These are phyloP conservation scores for Ferdinandea cuprea DNA, from an alignment of 2,888 invertebrate species.

Conservation along the genomic window DNA sequence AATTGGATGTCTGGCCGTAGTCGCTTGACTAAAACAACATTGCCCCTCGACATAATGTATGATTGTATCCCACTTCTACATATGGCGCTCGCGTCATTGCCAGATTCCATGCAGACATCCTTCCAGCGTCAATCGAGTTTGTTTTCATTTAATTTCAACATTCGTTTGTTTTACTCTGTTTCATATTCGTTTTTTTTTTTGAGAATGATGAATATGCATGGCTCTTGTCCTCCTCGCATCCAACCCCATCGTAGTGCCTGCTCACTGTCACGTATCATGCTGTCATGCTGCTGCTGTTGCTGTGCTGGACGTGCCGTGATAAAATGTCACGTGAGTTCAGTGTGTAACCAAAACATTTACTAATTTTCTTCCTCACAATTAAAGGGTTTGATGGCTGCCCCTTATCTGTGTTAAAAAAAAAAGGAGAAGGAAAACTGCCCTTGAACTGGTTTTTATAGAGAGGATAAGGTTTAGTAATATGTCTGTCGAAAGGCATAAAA, in stretches of 20 bases:
- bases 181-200: background rate
- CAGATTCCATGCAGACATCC: background rate
- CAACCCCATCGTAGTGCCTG: background rate
- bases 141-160: background rate
- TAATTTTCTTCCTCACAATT: background rate
- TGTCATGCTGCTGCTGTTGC: background rate
- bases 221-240: background rate
- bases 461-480: background rate
- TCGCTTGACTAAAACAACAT: too few species aligned
- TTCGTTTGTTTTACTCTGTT: background rate
- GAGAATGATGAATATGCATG: slow-evolving; percentile 1
- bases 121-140: background rate
- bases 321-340: background rate
- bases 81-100: background rate
- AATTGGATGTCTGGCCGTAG: too few species aligned
- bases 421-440: background rate
- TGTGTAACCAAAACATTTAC: background rate
- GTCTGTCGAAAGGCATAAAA: background rate
- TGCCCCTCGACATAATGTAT: too few species aligned
- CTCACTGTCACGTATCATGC: background rate
- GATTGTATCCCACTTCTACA: background rate
- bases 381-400: background rate
- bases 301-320: background rate
- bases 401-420: background rate
- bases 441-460: background rate